These are phyloP conservation scores for Rhinogobio ventralis DNA, from an alignment of 2,797 vertebrate species.

Conservation along the genomic window DNA sequence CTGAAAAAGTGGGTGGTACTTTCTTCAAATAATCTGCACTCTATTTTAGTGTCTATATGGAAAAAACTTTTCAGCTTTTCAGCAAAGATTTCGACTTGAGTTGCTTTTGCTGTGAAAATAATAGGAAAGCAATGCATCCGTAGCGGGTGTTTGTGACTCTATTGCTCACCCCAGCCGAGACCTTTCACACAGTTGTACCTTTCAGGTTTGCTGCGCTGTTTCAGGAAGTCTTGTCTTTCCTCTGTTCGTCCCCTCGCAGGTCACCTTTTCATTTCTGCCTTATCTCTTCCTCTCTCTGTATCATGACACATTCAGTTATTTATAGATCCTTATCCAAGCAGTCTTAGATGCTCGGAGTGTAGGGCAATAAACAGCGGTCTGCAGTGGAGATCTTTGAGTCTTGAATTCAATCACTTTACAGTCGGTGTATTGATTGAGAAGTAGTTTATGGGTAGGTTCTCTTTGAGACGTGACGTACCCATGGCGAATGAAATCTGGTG, in stretches of 20 bases:
- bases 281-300: conserved; percentile 27
- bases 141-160: background rate
- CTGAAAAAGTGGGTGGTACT: background rate
- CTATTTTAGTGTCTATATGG: background rate
- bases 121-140: background rate
- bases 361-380: conserved; percentile 25
- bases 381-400: conserved; percentile 24
- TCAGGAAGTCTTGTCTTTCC: conserved; percentile 40
- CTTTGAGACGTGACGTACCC: conserved; percentile 23
- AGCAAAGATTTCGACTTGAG: background rate
- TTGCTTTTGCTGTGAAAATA: background rate
- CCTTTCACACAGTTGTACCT: background rate
- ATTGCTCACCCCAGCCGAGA: background rate
- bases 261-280: conserved; percentile 45
- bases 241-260: conserved; percentile 36
- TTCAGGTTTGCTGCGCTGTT: background rate
- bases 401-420: conserved; percentile 40
- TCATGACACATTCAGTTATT: conserved; percentile 38
- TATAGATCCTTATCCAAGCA: conserved; percentile 39
- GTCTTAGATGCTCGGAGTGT: conserved; percentile 6
- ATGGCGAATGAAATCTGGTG: background rate
- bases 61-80: background rate
- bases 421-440: conserved; percentile 31
- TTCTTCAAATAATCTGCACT: background rate
- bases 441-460: conserved; percentile 5